These are phyloP conservation scores for Sminthurinus aureus DNA, from an alignment of 2,888 invertebrate species.

Conservation along the genomic window DNA sequence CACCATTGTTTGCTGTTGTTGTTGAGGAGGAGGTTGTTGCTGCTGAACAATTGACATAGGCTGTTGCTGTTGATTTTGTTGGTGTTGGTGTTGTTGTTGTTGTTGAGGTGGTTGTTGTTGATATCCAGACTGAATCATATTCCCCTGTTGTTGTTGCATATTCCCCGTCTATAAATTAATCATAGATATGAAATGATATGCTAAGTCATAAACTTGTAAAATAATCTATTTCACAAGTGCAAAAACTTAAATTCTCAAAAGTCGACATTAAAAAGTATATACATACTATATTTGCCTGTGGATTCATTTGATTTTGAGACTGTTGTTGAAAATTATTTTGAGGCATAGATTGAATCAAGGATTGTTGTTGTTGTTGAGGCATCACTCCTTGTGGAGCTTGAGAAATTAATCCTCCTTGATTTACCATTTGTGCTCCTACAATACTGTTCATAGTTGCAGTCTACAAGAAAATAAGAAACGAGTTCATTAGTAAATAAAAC, in stretches of 20 bases:
- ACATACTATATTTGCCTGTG: conserved; percentile 50
- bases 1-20: neutral
- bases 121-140: neutral
- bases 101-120: neutral
- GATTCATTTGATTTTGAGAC: conserved; percentile 49
- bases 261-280: too few relatives aligned
- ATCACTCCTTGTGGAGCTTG: conserved; percentile 40
- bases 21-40: neutral
- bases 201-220: too few relatives aligned
- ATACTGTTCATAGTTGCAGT: neutral
- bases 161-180: neutral
- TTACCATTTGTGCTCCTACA: conserved; percentile 39
- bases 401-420: conserved; percentile 47
- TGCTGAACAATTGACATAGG: neutral
- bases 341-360: conserved; percentile 65
- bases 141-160: conserved; percentile 8
- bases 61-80: too few relatives aligned
- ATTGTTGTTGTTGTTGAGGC: conserved; percentile 45
- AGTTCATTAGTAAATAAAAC: neutral
- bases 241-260: too few relatives aligned
- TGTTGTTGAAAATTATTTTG: conserved; percentile 58
- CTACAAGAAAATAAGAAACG: neutral
- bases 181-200: too few relatives aligned
- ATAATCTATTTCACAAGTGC: too few relatives aligned
- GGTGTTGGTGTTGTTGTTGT: conserved; percentile 7